Evolutionary conservation across 2,113 vertebrate genomes (phyloP), one percentile per base, ranked within the genome.

Genomic region (Clinocottus analis): DNA sequence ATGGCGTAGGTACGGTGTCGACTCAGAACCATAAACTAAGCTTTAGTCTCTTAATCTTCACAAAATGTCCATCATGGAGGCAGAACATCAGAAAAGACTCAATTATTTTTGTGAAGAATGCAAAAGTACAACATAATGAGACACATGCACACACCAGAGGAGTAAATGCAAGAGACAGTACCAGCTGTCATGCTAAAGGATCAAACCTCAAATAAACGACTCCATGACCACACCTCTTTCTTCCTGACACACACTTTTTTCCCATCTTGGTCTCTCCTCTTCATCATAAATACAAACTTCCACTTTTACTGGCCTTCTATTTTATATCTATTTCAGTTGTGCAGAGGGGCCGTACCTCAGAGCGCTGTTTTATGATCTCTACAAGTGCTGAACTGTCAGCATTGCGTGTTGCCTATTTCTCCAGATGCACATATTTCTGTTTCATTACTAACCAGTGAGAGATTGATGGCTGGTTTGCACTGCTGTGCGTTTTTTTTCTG

Each of bases 341-440:
- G 60, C 73, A 25, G 12, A 29, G 27, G 11, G 16, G 41, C 73
- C 0, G 9, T 49, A 16, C 3, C 29, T 83, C 62, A 41, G 66
- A 67, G 25, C 49, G 61, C 53, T 67, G 56, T 71, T 87, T 87
- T 84, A 87, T 56, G 61, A 55, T 41, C 64, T 60, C 35, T 49
- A 75, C 81, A 72, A 59, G 75, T 29, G 25, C 47, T 65, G 25
- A 35, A 65, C 37, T 80, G 82, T 80, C 78, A 75, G 70, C 62
- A 14, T 55, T 65, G 61, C 58, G 39, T 59, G 77, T 68, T 55
- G 51, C 68, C 76, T 51, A 23, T 53, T 80, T 27, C 59, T 74
- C 63, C 75, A 74, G 75, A 82, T 82, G 83, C 69, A 61, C 67
- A 75, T 60, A 59, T 82, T 72, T 79, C 51, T 62, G 61, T 83